A percentile compares a stretch with the other conserved stretches of the same genome.
Conservation (phyloP, 2,888 invertebrate species). For the Diloba caeruleocephala region DNA sequence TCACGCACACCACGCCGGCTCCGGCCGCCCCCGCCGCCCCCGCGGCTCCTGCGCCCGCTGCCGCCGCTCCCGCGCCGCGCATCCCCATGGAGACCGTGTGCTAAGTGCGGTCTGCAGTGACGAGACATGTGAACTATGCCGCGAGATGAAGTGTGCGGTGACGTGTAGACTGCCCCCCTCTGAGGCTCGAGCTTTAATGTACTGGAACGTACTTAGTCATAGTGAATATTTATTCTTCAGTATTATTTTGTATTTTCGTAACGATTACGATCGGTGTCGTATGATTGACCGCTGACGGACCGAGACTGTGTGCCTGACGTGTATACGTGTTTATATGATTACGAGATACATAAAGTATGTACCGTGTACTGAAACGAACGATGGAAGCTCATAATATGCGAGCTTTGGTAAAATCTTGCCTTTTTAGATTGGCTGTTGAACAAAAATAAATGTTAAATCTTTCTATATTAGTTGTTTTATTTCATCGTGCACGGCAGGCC, state of each 20-base stretch:
- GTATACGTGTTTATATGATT: conserved; percentile 35
- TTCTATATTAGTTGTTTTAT: conserved; percentile 35
- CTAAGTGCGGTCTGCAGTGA: conserved; percentile 66
- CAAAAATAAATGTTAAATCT: conserved; percentile 65
- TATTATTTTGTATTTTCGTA: conserved; percentile 82
- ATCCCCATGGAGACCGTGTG: conserved; percentile 91
- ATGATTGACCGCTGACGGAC: conserved; percentile 38
- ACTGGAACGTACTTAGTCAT: conserved; percentile 58
- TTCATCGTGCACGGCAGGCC: conserved; percentile 1
- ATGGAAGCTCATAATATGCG: conserved; percentile 23
- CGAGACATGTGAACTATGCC: not conserved
- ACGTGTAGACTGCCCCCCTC: conserved; percentile 26
- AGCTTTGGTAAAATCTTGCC: conserved; percentile 69
- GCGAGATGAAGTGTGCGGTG: conserved; percentile 25
- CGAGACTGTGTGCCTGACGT: conserved; percentile 28
- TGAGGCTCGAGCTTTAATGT: conserved; percentile 58
- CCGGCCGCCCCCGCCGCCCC: conserved; percentile 87
- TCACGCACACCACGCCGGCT: conserved; percentile 92
- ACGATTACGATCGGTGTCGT: conserved; percentile 66
- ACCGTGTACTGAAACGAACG: conserved; percentile 30
- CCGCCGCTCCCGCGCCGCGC: conserved; percentile 82
- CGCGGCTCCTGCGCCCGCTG: conserved; percentile 77
- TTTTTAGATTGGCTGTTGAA: conserved; percentile 78
- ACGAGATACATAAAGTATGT: conserved; percentile 41
- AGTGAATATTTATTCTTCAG: conserved; percentile 79